A percentile compares a stretch with the other conserved stretches of the same genome.
These are phyloP conservation scores for Erythrocercus mccallii DNA, from an alignment of 2,113 vertebrate species.

Conservation along the genomic window DNA sequence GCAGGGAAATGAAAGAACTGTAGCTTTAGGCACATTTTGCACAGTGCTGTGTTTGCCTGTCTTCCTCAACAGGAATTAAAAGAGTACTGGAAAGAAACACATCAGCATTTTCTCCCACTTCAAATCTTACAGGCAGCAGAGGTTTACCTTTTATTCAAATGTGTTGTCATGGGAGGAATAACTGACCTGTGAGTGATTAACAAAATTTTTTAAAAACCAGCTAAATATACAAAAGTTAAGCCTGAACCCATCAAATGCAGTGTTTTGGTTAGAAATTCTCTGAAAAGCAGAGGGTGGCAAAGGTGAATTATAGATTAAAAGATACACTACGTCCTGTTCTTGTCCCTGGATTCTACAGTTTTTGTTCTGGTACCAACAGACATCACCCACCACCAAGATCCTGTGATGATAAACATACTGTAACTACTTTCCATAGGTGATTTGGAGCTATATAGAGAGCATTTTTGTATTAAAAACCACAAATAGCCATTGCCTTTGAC, in stretches of 20 bases:
- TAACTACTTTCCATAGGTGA: background rate
- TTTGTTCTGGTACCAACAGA: background rate
- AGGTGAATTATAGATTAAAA: background rate
- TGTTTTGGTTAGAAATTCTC: background rate
- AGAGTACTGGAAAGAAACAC: background rate
- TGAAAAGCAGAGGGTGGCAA: background rate
- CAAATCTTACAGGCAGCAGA: background rate
- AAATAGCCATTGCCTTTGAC: background rate
- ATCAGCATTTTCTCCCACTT: background rate
- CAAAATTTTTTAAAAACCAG: background rate
- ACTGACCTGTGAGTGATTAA: background rate
- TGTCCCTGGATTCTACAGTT: background rate
- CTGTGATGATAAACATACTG: background rate
- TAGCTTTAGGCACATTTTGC: constrained; percentile 20
- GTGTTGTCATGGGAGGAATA: background rate
- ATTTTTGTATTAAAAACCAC: background rate
- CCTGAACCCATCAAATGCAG: background rate
- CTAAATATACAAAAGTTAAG: background rate
- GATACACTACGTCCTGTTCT: background rate
- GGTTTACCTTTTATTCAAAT: background rate
- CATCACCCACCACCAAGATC: background rate
- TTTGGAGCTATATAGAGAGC: background rate
- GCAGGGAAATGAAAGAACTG: constrained; percentile 29
- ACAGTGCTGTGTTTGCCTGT: background rate
- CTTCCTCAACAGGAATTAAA: background rate